Base-by-base conservation (phyloP, 2,888 invertebrate genomes). In the Chrysolina haemoptera region DNA sequence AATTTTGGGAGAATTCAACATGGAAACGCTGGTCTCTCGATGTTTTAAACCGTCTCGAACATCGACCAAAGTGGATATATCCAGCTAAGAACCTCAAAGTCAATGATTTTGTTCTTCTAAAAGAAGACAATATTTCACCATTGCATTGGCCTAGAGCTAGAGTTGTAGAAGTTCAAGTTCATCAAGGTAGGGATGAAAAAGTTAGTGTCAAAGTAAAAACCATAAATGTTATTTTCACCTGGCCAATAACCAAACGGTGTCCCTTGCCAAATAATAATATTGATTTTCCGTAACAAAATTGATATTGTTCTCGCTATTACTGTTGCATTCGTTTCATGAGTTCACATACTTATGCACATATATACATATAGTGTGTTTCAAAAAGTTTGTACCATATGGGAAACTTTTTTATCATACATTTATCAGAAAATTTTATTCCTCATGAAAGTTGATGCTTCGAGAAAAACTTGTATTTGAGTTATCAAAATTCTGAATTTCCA, bases 91-190 rank as follows among this genome's bases (percentile, higher is more conserved):
- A 70, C 41, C 12, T 65, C 0, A 22, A 53, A 41, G 16, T 53
- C 2, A 65, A 70, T 50, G 53, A 70, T 53, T 10, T 70, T 27
- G 64, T 70, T 20, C 20, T 70, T 10, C 10, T 70, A n/a, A 53
- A 70, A 27, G 40, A 70, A 14, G 70, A 64, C 11, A 18, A 63
- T n/a, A 35, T 50, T 18, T 63, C 70, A 11, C 70, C 70, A 1
- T n/a, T 70, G 35, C 14, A 70, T 12, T 70, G 70, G 70, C 64
- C 70, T n/a, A n/a, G 20, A 12, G 70, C 50, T 1, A 63, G 70
- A 50, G 16, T 70, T 50, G 5, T 66, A 8, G 43, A 65, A 59
- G 14, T 62, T n/a, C n/a, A n/a, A n/a, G n/a, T n/a, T 0, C 27
- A 27, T n/a, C 66, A 18, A 10, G 48, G 71, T 14, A n/a, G 1